Evolutionary conservation across 2,888 invertebrate species (phyloP).

Genomic region (Galerucella pusilla): DNA sequence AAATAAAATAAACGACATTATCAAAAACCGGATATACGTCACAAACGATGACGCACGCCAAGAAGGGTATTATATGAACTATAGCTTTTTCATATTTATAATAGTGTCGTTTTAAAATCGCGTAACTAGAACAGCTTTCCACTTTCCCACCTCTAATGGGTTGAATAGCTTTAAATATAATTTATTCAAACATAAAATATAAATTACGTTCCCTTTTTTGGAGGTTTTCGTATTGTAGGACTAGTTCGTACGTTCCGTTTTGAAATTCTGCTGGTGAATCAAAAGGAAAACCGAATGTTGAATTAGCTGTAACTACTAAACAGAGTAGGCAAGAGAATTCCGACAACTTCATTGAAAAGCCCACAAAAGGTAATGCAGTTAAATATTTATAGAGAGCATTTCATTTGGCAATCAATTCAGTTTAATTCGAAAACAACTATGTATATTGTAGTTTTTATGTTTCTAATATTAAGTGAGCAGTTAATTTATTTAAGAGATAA

Average conservation of each 20-base stretch:
- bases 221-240: conserved; percentile 9
- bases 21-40: too few relatives aligned
- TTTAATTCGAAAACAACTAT: conserved; percentile 5
- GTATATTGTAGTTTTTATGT: too few relatives aligned
- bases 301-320: conserved; percentile 26
- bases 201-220: not conserved
- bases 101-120: not conserved
- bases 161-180: not conserved
- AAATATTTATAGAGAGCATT: conserved; percentile 27
- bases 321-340: conserved; percentile 24
- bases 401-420: conserved; percentile 17
- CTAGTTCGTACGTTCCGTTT: not conserved
- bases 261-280: conserved; percentile 10
- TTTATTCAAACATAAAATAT: conserved; percentile 3
- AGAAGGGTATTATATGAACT: too few relatives aligned
- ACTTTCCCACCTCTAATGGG: not conserved
- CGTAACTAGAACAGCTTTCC: not conserved
- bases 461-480: too few relatives aligned
- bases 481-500: too few relatives aligned
- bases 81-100: too few relatives aligned
- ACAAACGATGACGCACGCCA: too few relatives aligned
- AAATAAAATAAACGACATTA: too few relatives aligned
- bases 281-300: conserved; percentile 22
- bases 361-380: conserved; percentile 27
- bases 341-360: conserved; percentile 8